Conservation (phyloP, 2,797 vertebrate species). For the Oreochromis mossambicus region DNA sequence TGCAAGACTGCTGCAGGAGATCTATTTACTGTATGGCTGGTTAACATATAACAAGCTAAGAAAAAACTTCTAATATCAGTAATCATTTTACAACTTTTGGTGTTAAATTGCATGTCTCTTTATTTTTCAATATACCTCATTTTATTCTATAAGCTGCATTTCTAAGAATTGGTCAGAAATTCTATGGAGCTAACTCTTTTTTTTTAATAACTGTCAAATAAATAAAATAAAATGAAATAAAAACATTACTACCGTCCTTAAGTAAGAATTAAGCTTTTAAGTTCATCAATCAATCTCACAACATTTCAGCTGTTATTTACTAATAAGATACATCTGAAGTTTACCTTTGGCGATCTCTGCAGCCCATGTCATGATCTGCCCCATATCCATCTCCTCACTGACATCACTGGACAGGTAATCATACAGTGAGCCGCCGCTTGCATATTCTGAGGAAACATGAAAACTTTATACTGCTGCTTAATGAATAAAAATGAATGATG, state of each 20-base stretch:
- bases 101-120: neutral
- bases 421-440: slow-evolving; percentile 89
- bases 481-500: neutral
- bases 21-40: neutral
- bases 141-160: neutral
- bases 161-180: neutral
- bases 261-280: neutral
- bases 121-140: neutral
- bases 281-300: neutral
- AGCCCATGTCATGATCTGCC: slow-evolving; percentile 97
- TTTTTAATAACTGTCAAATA: neutral
- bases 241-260: neutral
- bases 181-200: neutral
- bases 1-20: neutral
- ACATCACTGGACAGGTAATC: slow-evolving; percentile 94
- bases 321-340: neutral
- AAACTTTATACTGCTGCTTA: neutral
- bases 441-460: slow-evolving; percentile 83
- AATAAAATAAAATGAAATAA: neutral
- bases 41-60: neutral
- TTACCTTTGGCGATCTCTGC: slow-evolving; percentile 96
- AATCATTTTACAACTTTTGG: neutral
- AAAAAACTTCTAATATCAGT: neutral
- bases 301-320: neutral
- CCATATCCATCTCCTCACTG: slow-evolving; percentile 96